Conservation (phyloP, 2,797 vertebrate species). For the Pseudochirops cupreus region DNA sequence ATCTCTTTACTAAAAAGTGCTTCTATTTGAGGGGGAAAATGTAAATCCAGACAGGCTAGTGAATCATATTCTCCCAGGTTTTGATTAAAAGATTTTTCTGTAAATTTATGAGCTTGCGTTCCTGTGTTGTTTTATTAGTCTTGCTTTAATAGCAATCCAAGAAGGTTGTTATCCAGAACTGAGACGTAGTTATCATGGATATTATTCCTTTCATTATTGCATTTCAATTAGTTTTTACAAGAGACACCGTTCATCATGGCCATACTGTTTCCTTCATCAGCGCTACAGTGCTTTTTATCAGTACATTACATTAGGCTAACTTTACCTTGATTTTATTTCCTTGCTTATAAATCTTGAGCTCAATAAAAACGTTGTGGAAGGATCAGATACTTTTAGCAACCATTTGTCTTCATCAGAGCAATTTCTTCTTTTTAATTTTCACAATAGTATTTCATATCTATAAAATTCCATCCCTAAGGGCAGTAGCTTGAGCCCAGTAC, state of each 20-base stretch:
- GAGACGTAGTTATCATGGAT: conserved; percentile 26
- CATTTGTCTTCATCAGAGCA: neutral
- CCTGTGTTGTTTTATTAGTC: conserved; percentile 25
- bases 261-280: conserved; percentile 22
- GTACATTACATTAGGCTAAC: neutral
- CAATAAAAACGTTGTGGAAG: conserved; percentile 25
- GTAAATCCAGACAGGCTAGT: conserved; percentile 41
- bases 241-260: neutral
- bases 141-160: conserved; percentile 59
- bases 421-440: conserved; percentile 4
- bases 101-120: conserved; percentile 47
- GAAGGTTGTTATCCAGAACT: conserved; percentile 60
- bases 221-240: conserved; percentile 54
- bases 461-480: conserved; percentile 6
- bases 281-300: neutral
- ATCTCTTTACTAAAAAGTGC: neutral
- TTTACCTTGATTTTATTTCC: conserved; percentile 45
- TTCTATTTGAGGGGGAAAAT: conserved; percentile 45
- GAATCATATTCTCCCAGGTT: conserved; percentile 56
- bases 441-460: conserved; percentile 34
- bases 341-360: conserved; percentile 33
- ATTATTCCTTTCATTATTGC: conserved; percentile 34
- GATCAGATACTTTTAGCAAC: conserved; percentile 21
- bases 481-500: neutral
- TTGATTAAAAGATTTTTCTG: conserved; percentile 55